These are phyloP conservation scores for Altica lythri DNA, from an alignment of 2,888 invertebrate species.

Conservation along the genomic window DNA sequence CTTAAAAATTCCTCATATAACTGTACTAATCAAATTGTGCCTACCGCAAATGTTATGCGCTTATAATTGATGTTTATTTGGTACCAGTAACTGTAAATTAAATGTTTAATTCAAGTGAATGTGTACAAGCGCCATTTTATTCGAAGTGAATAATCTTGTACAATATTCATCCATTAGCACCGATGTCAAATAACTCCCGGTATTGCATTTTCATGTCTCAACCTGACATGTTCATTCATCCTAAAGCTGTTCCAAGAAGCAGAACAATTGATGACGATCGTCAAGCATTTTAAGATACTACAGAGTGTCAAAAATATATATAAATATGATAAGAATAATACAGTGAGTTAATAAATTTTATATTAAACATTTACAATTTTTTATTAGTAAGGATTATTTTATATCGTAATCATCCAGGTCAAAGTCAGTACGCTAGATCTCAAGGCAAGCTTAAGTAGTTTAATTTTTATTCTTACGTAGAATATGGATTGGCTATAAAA, in stretches of 20 bases:
- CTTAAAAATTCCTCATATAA: too few relatives aligned
- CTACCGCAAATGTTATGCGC: constrained; percentile 6
- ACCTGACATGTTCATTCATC: constrained; percentile 10
- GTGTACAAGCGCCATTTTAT: constrained; percentile 8
- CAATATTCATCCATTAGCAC: constrained; percentile 17
- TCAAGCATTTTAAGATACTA: constrained; percentile 17
- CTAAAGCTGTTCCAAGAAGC: constrained; percentile 20
- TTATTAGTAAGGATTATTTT: too few relatives aligned
- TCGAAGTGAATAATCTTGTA: constrained; percentile 19
- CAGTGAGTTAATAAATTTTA: too few relatives aligned
- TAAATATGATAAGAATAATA: too few relatives aligned
- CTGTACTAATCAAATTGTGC: too few relatives aligned
- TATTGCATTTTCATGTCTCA: constrained; percentile 11
- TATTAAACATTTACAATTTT: too few relatives aligned
- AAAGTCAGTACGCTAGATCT: too few relatives aligned
- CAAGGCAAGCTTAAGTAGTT: too few relatives aligned
- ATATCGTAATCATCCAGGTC: too few relatives aligned
- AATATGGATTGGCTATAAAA: too few relatives aligned
- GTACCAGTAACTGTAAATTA: constrained; percentile 21
- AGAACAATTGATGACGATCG: constrained; percentile 15
- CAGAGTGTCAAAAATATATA: too few relatives aligned
- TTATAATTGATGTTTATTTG: constrained; percentile 14
- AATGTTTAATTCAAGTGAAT: constrained; percentile 11
- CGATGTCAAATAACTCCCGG: neutral
- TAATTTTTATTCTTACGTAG: too few relatives aligned